These are phyloP conservation scores for Pitta sordida DNA, from an alignment of 2,113 vertebrate species.

Conservation along the genomic window DNA sequence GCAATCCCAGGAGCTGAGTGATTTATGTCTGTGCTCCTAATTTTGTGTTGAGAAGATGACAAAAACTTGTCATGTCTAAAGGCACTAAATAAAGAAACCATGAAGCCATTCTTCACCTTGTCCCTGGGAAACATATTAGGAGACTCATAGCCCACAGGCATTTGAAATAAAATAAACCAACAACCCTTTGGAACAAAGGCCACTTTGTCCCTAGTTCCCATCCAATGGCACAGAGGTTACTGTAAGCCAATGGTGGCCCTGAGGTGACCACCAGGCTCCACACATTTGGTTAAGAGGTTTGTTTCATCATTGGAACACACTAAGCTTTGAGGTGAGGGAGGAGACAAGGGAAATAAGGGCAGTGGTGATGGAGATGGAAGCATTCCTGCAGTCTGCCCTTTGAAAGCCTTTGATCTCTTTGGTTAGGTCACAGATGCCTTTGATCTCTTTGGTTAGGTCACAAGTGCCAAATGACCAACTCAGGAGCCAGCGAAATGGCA, in stretches of 20 bases:
- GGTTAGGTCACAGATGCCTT: constrained; percentile 54
- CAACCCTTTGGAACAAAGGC: constrained; percentile 22
- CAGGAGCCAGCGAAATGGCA: constrained; percentile 56
- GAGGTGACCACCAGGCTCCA: not conserved
- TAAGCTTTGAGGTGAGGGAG: constrained; percentile 2
- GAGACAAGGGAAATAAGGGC: constrained; percentile 24
- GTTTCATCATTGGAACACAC: not conserved
- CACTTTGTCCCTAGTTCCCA: constrained; percentile 6
- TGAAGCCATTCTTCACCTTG: constrained; percentile 49
- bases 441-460: constrained; percentile 61
- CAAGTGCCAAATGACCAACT: constrained; percentile 54
- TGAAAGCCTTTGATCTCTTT: constrained; percentile 55
- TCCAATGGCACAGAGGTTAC: not conserved
- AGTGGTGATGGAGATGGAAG: not conserved
- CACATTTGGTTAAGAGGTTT: not conserved
- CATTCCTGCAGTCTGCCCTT: constrained; percentile 22
- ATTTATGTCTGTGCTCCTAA: constrained; percentile 23
- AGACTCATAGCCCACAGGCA: constrained; percentile 27
- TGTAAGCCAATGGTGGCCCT: not conserved
- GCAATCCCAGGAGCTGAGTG: constrained; percentile 12
- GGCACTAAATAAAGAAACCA: constrained; percentile 23
- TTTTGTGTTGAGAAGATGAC: constrained; percentile 16
- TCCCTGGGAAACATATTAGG: constrained; percentile 31
- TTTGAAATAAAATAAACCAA: constrained; percentile 37
- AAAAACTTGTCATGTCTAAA: constrained; percentile 26